Evolutionary conservation across 2,797 vertebrate genomes (phyloP).

Genomic region (Pygocentrus nattereri): DNA sequence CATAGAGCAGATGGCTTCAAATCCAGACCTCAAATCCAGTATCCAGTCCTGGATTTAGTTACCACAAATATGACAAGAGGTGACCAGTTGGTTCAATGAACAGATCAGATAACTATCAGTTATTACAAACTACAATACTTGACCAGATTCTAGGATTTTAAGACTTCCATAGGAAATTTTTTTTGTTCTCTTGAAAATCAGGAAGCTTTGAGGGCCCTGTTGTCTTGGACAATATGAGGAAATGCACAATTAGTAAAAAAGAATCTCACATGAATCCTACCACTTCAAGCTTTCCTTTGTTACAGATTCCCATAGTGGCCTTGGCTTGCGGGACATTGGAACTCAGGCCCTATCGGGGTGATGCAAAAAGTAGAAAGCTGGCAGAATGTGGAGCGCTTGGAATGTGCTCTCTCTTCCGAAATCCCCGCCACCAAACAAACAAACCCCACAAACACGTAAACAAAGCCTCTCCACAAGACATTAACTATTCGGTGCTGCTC

Average conservation of each 20-base stretch:
- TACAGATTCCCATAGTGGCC: not conserved
- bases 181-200: no score
- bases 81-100: no score
- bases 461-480: slow-evolving; percentile 64
- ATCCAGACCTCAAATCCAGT: no score
- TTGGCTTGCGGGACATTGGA: not conserved
- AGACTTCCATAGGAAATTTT: no score
- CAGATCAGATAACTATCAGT: no score
- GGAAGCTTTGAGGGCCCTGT: no score
- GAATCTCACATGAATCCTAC: not conserved
- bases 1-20: not conserved
- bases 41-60: no score
- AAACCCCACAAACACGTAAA: slow-evolving; percentile 61
- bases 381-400: not conserved
- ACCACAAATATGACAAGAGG: no score
- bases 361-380: not conserved
- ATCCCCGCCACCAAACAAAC: slow-evolving; percentile 69
- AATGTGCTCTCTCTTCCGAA: slow-evolving; percentile 39
- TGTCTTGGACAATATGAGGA: no score
- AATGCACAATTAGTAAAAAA: not conserved
- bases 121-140: no score
- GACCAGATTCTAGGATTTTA: no score
- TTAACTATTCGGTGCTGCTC: slow-evolving; percentile 76
- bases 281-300: not conserved
- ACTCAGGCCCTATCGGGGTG: not conserved